phyloP scores from a whole-genome alignment of 2,113 vertebrate genomes.

The Irena cyanogastra region DNA sequence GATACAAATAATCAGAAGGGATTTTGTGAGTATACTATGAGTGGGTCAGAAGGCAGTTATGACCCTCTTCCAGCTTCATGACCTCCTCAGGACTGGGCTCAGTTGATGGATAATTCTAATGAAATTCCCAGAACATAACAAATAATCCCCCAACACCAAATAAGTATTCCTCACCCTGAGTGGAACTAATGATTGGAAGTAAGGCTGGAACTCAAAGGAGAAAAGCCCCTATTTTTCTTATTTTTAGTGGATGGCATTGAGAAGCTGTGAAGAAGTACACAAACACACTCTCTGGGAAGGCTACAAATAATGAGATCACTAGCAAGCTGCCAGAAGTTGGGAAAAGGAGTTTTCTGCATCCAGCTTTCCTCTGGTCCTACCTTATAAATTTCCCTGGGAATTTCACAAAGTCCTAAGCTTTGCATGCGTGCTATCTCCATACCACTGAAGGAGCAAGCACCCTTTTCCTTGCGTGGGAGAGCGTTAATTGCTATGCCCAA shows the following conservation, averaged over 20 bases:
- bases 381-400: neutral
- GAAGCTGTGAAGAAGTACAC: neutral
- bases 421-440: neutral
- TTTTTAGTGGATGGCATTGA: neutral
- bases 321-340: neutral
- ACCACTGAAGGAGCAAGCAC: neutral
- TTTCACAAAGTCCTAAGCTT: neutral
- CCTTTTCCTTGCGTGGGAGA: neutral
- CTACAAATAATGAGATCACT: neutral
- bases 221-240: neutral
- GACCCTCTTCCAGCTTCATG: neutral
- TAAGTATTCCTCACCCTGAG: neutral
- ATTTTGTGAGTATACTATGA: neutral
- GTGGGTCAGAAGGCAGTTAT: neutral
- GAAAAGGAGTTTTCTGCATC: neutral
- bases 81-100: neutral
- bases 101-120: neutral
- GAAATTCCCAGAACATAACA: neutral
- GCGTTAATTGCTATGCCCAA: neutral
- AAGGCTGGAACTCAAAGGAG: neutral
- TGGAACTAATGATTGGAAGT: neutral
- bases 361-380: neutral
- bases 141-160: neutral
- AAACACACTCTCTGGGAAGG: neutral
- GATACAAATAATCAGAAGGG: neutral